Evolutionary conservation across 2,888 invertebrate genomes (phyloP).

Genomic region (Galeopsomyia nigrocyanea): DNA sequence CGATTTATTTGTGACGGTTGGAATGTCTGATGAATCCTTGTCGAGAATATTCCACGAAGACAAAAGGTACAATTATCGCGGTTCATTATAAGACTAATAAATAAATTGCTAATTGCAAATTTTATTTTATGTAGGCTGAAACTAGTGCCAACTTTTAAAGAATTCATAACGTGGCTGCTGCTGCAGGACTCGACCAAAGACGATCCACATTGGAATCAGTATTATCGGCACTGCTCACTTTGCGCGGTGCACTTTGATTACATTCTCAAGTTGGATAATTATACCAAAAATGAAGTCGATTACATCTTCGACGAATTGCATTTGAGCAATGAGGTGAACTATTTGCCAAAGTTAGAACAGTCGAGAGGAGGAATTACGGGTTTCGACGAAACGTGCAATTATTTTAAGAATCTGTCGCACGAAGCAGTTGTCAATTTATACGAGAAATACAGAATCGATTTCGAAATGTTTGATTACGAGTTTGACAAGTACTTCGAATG

Average conservation of each 20-base stretch:
- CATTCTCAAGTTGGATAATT: constrained; percentile 62
- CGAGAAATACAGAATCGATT: constrained; percentile 63
- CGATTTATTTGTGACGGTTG: constrained; percentile 58
- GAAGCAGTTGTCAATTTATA: constrained; percentile 58
- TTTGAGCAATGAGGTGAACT: constrained; percentile 38
- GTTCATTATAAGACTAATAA: not conserved
- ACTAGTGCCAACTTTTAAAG: constrained; percentile 64
- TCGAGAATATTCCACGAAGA: constrained; percentile 58
- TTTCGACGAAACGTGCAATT: constrained; percentile 60
- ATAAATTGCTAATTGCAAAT: not conserved
- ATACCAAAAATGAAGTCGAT: constrained; percentile 55
- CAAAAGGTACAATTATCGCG: constrained; percentile 54
- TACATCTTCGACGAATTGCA: constrained; percentile 52
- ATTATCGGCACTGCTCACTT: constrained; percentile 62
- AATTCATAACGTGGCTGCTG: constrained; percentile 64
- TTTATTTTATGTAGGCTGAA: constrained; percentile 18
- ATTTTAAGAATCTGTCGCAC: constrained; percentile 59
- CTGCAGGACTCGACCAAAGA: constrained; percentile 54
- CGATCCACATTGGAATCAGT: constrained; percentile 66
- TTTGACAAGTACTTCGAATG: constrained; percentile 59
- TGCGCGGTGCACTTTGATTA: constrained; percentile 61
- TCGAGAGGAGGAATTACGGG: constrained; percentile 58
- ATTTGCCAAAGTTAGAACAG: constrained; percentile 55
- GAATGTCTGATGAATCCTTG: constrained; percentile 53
- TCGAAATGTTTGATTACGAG: constrained; percentile 65